phyloP scores from a whole-genome alignment of 2,113 vertebrate genomes.

The Ceyx melanurus region DNA sequence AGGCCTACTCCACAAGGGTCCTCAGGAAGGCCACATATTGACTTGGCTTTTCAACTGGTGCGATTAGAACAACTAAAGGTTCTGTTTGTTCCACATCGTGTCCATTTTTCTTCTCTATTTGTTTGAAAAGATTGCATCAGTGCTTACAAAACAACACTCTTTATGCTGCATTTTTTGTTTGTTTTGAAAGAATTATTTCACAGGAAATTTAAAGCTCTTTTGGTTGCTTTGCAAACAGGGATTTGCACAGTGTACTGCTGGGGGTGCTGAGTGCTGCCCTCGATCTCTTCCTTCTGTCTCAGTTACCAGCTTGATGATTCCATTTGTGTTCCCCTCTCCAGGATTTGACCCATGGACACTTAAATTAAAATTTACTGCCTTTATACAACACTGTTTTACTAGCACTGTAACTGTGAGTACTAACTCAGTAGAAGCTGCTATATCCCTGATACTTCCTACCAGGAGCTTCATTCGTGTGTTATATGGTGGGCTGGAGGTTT shows the following conservation, averaged over 20 bases:
- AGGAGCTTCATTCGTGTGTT: background rate
- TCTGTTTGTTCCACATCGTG: background rate
- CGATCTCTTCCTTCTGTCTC: background rate
- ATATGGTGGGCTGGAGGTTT: background rate
- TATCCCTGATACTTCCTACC: background rate
- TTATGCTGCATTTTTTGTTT: background rate
- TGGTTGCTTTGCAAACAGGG: background rate
- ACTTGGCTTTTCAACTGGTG: background rate
- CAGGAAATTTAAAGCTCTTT: background rate
- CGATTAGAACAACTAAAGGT: background rate
- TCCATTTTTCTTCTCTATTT: background rate
- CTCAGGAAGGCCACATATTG: background rate
- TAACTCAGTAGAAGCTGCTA: background rate
- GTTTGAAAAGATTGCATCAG: background rate
- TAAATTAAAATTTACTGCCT: background rate
- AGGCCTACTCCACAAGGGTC: background rate
- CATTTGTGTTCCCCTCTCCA: background rate
- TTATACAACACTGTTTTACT: background rate
- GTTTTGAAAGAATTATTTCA: background rate
- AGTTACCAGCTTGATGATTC: background rate
- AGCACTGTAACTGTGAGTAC: background rate
- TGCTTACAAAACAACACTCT: background rate
- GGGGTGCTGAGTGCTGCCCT: background rate
- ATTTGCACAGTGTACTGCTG: fast-evolving
- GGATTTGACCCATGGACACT: background rate